Percentiles rank a stretch among this genome's conserved stretches.
Evolutionary conservation across 2,113 vertebrate species (phyloP).

Genomic region (Indicator maculatus): DNA sequence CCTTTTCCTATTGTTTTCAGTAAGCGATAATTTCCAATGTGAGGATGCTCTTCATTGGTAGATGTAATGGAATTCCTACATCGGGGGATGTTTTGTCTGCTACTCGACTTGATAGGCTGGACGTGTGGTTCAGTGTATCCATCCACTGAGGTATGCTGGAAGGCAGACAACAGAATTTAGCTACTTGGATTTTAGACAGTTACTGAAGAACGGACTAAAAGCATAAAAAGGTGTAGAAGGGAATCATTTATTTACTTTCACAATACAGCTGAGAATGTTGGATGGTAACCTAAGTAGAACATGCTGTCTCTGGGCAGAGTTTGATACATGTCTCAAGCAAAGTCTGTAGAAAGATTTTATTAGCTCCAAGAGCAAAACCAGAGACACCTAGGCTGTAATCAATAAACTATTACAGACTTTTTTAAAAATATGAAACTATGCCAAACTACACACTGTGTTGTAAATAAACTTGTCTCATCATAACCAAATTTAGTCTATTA

Average conservation of each 20-base stretch:
- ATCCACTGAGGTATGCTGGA: constrained; percentile 91
- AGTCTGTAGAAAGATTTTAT: background rate
- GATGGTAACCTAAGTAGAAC: background rate
- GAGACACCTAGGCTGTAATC: background rate
- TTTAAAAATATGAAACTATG: background rate
- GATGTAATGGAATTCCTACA: constrained; percentile 93
- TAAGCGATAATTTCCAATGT: constrained; percentile 93
- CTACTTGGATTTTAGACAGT: background rate
- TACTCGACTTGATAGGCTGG: constrained; percentile 88
- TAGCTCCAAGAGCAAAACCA: background rate
- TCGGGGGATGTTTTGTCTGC: constrained; percentile 91
- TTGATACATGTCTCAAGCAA: background rate
- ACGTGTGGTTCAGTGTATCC: constrained; percentile 86
- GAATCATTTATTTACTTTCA: background rate
- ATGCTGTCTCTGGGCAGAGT: background rate
- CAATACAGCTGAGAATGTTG: background rate
- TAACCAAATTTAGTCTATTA: background rate
- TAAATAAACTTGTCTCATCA: background rate
- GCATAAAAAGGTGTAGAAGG: background rate
- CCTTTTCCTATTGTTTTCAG: constrained; percentile 97
- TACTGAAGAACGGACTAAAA: background rate
- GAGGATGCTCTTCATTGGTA: constrained; percentile 88
- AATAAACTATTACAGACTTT: background rate
- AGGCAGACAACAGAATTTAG: constrained; percentile 20
- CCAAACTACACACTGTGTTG: background rate